These are phyloP conservation scores for Leptoclinus maculatus DNA, from an alignment of 2,797 vertebrate genomes.

Conservation along the genomic window DNA sequence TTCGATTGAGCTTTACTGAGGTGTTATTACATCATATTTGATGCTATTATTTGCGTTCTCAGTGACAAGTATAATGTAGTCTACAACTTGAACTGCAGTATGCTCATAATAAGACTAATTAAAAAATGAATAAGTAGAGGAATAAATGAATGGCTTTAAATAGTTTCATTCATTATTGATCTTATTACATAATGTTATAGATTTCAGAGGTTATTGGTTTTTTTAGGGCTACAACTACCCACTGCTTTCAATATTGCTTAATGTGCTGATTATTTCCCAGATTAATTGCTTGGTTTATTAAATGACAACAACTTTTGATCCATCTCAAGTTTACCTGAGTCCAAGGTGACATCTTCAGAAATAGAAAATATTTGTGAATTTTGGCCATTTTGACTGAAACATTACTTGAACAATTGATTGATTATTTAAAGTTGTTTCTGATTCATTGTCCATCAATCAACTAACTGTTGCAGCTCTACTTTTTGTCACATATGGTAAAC, in stretches of 20 bases:
- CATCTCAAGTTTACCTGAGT: background rate
- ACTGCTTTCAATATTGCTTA: background rate
- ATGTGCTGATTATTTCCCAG: background rate
- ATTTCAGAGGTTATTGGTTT: background rate
- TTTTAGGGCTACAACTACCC: background rate
- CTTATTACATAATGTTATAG: background rate
- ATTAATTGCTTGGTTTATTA: background rate
- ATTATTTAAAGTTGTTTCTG: background rate
- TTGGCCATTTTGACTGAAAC: background rate
- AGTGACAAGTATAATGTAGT: background rate
- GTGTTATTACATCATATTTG: slow-evolving; percentile 20
- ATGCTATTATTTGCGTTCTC: no score
- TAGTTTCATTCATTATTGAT: background rate
- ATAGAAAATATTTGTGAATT: background rate
- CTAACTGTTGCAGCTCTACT: background rate
- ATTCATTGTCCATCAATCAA: background rate
- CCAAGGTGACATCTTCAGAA: background rate
- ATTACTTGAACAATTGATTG: background rate
- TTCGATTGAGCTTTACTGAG: background rate
- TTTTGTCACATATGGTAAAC: background rate
- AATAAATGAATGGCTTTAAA: background rate
- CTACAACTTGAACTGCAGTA: background rate
- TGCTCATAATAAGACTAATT: background rate
- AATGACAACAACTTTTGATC: background rate
- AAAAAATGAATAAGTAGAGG: background rate